Conservation (phyloP, 2,888 invertebrate species). For the Magallana nippona region DNA sequence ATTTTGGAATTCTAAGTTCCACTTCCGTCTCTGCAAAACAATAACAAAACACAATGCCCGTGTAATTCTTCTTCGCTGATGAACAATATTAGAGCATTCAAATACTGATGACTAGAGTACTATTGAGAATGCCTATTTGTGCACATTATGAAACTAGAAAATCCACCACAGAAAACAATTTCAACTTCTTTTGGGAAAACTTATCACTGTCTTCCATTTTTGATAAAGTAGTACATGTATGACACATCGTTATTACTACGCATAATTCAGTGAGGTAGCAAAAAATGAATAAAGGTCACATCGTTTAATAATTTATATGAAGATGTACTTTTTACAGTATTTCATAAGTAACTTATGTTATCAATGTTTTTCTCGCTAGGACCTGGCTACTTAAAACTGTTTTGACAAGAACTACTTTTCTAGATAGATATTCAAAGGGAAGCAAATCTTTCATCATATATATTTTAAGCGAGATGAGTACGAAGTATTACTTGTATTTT, state of each 20-base stretch:
- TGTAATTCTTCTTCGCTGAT: not conserved
- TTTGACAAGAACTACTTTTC: too few species aligned
- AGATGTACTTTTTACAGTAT: too few species aligned
- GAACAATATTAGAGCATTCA: not conserved
- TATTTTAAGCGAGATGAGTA: too few species aligned
- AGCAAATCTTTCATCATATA: too few species aligned
- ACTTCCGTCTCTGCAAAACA: slow-evolving; percentile 33
- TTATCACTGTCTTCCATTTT: slow-evolving; percentile 23
- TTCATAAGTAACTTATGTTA: too few species aligned
- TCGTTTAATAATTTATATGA: too few species aligned
- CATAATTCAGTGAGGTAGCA: not conserved
- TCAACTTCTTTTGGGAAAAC: slow-evolving; percentile 23
- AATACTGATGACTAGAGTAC: not conserved
- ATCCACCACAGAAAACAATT: not conserved
- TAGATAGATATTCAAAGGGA: too few species aligned
- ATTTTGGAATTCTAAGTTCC: slow-evolving; percentile 17
- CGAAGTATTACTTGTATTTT: too few species aligned
- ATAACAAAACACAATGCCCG: slow-evolving; percentile 14
- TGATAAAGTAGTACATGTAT: slow-evolving; percentile 27
- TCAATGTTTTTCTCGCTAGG: too few species aligned
- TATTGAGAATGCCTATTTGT: not conserved
- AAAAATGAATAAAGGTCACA: too few species aligned
- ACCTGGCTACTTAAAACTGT: too few species aligned
- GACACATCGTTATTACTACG: slow-evolving; percentile 33
- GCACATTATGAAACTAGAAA: not conserved